Evolutionary conservation across 2,797 vertebrate species (phyloP), one percentile per base, ranked within the genome.

Genomic region (Apogon talboti): DNA sequence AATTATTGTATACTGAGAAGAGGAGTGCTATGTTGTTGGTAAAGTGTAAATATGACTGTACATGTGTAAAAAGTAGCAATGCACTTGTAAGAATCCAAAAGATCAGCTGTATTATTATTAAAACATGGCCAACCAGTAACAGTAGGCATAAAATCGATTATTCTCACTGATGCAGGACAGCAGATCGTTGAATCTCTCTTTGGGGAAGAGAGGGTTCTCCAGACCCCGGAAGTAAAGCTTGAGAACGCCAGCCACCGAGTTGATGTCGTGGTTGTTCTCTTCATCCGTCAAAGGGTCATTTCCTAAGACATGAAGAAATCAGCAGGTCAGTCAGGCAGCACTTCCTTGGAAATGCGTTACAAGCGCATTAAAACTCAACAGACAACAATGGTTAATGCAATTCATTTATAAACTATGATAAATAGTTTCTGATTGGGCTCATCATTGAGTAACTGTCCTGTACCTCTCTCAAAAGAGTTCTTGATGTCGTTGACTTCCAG

Each of bases 401-500:
- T n/a, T n/a, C n/a, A n/a, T 33, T 7, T 13, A 24, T 3, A 13
- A 14, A n/a, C 8, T 49, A 4, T 10, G 4, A 52, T 33, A n/a
- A 60, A 21, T 11, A 30, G 28, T 21, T 48, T 7, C 6, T 18
- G 40, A 40, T 18, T 42, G 9, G 15, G 7, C 1, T 15, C 38
- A 38, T 43, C n/a, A 11, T 48, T 38, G 15, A 12, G 84, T 92
- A 11, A 47, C n/a, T 38, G 12, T 43, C 1, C 0, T 35, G 16
- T 62, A 99, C 98, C 98, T 98, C 97, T 95, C 87, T 99, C 98
- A 87, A 99, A 99, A 10, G 98, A 98, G 91, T 99, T 99, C 92
- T 99, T 99, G 91, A 99, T 99, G 87, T 99, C 98, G 74, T 99
- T 99, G 90, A 99, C 96, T 92, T 99, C 98, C 87, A 98, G 94